Conservation (phyloP, 2,888 invertebrate genomes). For the Drosophila quinaria region DNA sequence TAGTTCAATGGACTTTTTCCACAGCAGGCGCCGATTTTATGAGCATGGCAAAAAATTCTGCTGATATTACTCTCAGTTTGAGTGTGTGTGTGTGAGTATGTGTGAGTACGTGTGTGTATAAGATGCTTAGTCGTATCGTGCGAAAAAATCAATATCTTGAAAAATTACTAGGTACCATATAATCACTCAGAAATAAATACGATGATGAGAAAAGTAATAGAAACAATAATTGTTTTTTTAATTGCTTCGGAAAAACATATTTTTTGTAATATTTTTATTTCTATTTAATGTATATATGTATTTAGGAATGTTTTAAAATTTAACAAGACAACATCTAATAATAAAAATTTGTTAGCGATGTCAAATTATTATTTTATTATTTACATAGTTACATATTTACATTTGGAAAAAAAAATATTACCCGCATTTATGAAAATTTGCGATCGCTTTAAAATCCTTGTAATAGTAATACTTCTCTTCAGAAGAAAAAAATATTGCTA, state of each 20-base stretch:
- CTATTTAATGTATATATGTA: too few species aligned
- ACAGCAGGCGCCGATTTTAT: constrained; percentile 37
- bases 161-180: constrained; percentile 3
- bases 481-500: too few species aligned
- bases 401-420: not conserved
- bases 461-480: not conserved
- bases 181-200: too few species aligned
- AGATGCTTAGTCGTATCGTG: constrained; percentile 34
- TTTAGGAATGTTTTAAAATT: too few species aligned
- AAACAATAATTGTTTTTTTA: too few species aligned
- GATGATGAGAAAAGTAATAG: too few species aligned
- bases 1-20: constrained; percentile 61
- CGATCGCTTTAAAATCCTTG: not conserved
- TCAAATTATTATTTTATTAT: too few species aligned
- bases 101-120: constrained; percentile 9
- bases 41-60: constrained; percentile 31
- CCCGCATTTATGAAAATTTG: not conserved
- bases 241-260: too few species aligned
- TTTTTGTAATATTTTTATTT: too few species aligned
- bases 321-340: too few species aligned
- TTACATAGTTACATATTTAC: too few species aligned
- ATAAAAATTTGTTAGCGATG: too few species aligned
- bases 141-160: constrained; percentile 61
- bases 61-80: constrained; percentile 24
- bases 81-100: constrained; percentile 10